Base-by-base conservation (phyloP, 1,140 invertebrate genomes). In the Calephelis virginiensis region DNA sequence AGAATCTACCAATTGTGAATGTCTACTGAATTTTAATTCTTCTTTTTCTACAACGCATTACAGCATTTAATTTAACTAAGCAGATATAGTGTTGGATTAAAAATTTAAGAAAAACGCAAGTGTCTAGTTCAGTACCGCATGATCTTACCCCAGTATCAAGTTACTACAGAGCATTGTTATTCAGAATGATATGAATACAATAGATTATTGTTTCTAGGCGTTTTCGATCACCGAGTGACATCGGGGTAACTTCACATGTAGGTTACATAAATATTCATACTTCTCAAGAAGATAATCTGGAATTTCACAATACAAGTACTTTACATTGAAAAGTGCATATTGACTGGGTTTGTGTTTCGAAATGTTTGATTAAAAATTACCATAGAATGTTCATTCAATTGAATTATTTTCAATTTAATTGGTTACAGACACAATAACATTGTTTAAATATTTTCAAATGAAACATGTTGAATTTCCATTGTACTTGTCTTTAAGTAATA, bases 261-360 rank as follows among this genome's bases (percentile, higher is more conserved):
- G 75, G 71, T 65, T 73, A 68, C 63, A 64, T 75, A 73, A 76
- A 78, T 78, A 78, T 76, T 72, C 56, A 75, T 71, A 61, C 61
- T 49, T 38, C n/a, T 6, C 17, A 56, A 28, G 37, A 66, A 59
- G 4, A 53, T 63, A 66, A 61, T 38, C 46, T 62, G 47, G 49
- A 47, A 47, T 64, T 68, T 65, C 61, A 13, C 45, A 64, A 61
- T 63, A 68, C 53, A 53, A 10, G 14, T 53, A 11, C 40, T 43
- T 43, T 43, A 8, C 40, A 43, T 43, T 53, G 5, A 1, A 28
- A 6, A 10, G 5, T 28, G 2, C 1, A 37, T n/a, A 56, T 53
- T 10, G 10, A 53, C 17, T 50, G 5, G 8, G 17, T 6, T 4
- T 28, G 28, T 37, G 28, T 59, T 59, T 38, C 9, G 53, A 12